Conservation (phyloP, 1,140 invertebrate species). For the Brachionus plicatilis region DNA sequence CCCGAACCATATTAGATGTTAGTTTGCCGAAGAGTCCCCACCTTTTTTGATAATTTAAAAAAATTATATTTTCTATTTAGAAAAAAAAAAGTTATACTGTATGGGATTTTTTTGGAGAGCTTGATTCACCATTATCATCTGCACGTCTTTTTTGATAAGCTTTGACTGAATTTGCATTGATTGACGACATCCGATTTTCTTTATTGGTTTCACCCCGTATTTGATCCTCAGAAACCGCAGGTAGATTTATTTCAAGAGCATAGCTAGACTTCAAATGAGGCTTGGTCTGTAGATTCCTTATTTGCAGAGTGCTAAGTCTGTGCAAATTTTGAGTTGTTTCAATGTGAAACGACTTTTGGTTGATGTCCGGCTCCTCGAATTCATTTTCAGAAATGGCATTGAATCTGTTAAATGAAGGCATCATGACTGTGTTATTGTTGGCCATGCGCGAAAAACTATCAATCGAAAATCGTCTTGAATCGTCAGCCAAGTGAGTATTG, state of each 20-base stretch:
- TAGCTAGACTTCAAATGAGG: slow-evolving; percentile 36
- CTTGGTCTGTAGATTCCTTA: slow-evolving; percentile 10
- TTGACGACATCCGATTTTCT: slow-evolving; percentile 21
- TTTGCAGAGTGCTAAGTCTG: neutral
- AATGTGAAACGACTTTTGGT: slow-evolving; percentile 23
- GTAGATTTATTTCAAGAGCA: slow-evolving; percentile 9
- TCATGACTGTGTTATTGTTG: neutral
- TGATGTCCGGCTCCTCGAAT: slow-evolving; percentile 31
- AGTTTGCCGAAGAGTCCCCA: slow-evolving; percentile 32
- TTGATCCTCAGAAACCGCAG: slow-evolving; percentile 13
- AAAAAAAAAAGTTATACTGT: neutral
- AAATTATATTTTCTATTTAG: neutral
- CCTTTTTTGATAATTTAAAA: neutral
- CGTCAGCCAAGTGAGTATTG: neutral
- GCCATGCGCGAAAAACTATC: neutral
- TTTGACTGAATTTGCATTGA: slow-evolving; percentile 16
- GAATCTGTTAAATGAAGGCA: slow-evolving; percentile 20
- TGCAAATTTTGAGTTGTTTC: neutral
- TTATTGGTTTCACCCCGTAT: slow-evolving; percentile 9
- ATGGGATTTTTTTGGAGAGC: slow-evolving; percentile 18
- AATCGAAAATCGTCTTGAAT: slow-evolving; percentile 33
- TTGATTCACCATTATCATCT: slow-evolving; percentile 24
- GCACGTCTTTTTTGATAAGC: slow-evolving; percentile 29
- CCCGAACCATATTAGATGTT: slow-evolving; percentile 18
- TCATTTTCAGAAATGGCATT: slow-evolving; percentile 39